Evolutionary conservation across 1,140 invertebrate genomes (phyloP).

Genomic region (Oedothorax gibbosus): DNA sequence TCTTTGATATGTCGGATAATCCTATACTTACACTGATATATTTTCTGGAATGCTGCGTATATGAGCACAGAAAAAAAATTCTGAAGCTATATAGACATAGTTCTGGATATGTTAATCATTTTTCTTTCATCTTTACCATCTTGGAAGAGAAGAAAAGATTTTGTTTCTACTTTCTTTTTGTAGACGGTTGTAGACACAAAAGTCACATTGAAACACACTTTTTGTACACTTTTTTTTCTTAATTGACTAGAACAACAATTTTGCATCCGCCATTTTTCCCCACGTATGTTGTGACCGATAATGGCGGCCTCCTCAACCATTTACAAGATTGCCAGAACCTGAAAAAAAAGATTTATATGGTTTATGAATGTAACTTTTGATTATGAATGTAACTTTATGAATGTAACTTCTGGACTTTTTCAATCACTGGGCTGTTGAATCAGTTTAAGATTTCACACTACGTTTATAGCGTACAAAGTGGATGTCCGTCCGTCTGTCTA

Average conservation of each 20-base stretch:
- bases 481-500: no score
- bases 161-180: slow-evolving; percentile 19
- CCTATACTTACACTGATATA: slow-evolving; percentile 19
- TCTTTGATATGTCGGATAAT: slow-evolving; percentile 49
- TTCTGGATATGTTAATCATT: slow-evolving; percentile 47
- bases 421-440: no score
- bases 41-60: slow-evolving; percentile 15
- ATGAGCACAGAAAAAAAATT: neutral
- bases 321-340: no score
- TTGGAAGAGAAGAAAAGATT: slow-evolving; percentile 28
- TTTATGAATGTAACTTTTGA: no score
- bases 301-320: no score
- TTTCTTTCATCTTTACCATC: slow-evolving; percentile 22
- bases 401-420: no score
- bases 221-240: slow-evolving; percentile 15
- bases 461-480: no score
- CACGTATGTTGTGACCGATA: no score
- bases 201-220: slow-evolving; percentile 37
- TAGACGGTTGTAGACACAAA: slow-evolving; percentile 37
- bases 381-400: no score
- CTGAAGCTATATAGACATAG: slow-evolving; percentile 41
- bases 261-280: neutral
- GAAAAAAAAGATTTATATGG: no score
- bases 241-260: slow-evolving; percentile 28
- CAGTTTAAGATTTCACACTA: no score